Evolutionary conservation across 2,113 vertebrate species (phyloP).

Genomic region (Pogona vitticeps): DNA sequence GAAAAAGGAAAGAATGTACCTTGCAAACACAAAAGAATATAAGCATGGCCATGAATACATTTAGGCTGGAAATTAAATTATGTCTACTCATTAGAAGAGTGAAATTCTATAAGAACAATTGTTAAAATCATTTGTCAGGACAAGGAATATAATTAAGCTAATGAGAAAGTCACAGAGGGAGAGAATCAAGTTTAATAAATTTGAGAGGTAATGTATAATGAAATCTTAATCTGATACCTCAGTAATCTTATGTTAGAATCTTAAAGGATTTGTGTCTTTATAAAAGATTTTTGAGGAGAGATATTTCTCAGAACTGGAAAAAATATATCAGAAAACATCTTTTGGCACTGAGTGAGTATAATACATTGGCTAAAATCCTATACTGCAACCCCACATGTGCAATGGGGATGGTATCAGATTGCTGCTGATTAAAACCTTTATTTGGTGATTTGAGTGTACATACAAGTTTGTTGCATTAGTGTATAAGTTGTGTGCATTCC

Average conservation of each 20-base stretch:
- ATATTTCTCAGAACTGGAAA: background rate
- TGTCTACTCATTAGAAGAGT: constrained; percentile 1
- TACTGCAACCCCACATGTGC: too few relatives aligned
- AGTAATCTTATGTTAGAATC: background rate
- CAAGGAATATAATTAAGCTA: constrained; percentile 4
- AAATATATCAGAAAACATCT: background rate
- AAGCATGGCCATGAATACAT: constrained; percentile 10
- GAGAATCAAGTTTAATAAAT: constrained; percentile 1
- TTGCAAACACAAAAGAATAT: background rate
- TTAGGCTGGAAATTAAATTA: constrained; percentile 9
- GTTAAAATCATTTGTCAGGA: background rate
- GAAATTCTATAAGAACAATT: constrained; percentile 2
- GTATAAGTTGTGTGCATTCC: too few relatives aligned
- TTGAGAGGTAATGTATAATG: constrained; percentile 7
- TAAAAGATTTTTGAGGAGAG: background rate
- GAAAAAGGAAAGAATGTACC: background rate
- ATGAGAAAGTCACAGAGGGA: background rate
- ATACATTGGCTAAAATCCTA: background rate
- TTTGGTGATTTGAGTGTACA: too few relatives aligned
- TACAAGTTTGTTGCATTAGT: too few relatives aligned
- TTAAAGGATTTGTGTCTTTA: background rate
- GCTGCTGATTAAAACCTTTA: too few relatives aligned
- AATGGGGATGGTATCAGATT: too few relatives aligned
- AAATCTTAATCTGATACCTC: constrained; percentile 8
- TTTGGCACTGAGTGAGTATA: background rate